phyloP scores from a whole-genome alignment of 2,888 invertebrate genomes.

The Leptogaster cylindrica region DNA sequence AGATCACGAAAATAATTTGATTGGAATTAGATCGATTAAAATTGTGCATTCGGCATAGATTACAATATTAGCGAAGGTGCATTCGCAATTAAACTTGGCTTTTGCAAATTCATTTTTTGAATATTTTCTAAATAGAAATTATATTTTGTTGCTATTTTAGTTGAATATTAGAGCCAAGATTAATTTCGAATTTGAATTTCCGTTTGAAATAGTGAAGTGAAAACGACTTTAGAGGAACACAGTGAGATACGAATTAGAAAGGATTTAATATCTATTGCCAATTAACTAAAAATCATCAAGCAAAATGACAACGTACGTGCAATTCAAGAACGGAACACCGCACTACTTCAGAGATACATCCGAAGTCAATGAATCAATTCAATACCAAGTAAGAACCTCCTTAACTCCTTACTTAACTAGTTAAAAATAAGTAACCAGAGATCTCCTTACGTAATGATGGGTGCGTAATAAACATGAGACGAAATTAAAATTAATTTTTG shows the following conservation, averaged over 20 bases:
- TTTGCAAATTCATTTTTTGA: no score
- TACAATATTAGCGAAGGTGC: not conserved
- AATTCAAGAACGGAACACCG: conserved; percentile 62
- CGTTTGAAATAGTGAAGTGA: conserved; percentile 39
- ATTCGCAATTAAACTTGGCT: no score
- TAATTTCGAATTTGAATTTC: conserved; percentile 15
- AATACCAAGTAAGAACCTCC: conserved; percentile 61
- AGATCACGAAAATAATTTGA: not conserved
- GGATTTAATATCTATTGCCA: conserved; percentile 41
- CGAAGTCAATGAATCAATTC: conserved; percentile 61
- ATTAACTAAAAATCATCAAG: conserved; percentile 26
- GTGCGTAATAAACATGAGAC: conserved; percentile 24
- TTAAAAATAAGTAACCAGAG: not conserved
- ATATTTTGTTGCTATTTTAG: not conserved
- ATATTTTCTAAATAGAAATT: conserved; percentile 3
- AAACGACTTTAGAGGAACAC: conserved; percentile 17
- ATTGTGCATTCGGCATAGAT: no score
- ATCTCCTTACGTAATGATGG: conserved; percentile 16
- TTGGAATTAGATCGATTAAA: not conserved
- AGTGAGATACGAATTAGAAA: conserved; percentile 20
- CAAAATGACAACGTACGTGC: conserved; percentile 55
- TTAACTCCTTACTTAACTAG: not conserved
- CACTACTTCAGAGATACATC: conserved; percentile 60
- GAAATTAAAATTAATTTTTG: conserved; percentile 26
- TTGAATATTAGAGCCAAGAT: not conserved